Evolutionary conservation across 2,888 invertebrate species (phyloP).

Genomic region (Tuta absoluta): DNA sequence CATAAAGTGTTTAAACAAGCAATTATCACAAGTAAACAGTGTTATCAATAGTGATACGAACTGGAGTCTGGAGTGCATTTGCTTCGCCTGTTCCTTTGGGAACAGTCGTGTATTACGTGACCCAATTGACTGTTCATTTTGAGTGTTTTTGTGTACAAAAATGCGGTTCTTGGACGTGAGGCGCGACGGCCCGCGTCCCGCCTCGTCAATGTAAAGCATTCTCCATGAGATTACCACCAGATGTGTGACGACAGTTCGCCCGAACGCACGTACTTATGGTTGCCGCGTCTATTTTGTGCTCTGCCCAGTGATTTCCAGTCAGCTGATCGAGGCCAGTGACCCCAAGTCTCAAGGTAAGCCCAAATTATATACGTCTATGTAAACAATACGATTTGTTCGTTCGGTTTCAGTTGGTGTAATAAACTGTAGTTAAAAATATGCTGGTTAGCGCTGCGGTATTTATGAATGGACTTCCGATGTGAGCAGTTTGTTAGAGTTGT

Average conservation of each 20-base stretch:
- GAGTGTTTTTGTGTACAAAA: conserved; percentile 46
- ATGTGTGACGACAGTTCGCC: conserved; percentile 45
- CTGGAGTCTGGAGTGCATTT: conserved; percentile 46
- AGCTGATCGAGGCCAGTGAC: conserved; percentile 33
- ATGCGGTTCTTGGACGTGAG: conserved; percentile 66
- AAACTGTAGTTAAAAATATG: conserved; percentile 27
- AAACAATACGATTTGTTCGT: background rate
- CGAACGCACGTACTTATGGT: conserved; percentile 33
- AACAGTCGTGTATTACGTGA: conserved; percentile 51
- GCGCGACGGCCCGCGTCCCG: conserved; percentile 65
- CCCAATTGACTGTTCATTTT: conserved; percentile 30
- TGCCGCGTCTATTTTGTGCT: conserved; percentile 24
- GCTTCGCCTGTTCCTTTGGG: conserved; percentile 47
- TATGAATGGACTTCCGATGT: conserved; percentile 16
- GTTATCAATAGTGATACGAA: conserved; percentile 45
- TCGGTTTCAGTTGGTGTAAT: background rate
- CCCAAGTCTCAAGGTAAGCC: conserved; percentile 25
- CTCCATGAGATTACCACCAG: conserved; percentile 44
- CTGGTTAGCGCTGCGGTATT: conserved; percentile 13
- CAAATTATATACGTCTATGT: conserved; percentile 6
- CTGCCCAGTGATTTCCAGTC: conserved; percentile 29
- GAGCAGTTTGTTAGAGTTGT: conserved; percentile 1
- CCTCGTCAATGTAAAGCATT: conserved; percentile 39
- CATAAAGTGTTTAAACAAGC: conserved; percentile 41
- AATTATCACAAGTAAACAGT: conserved; percentile 46